phyloP scores from a whole-genome alignment of 2,113 vertebrate species.

The Anthoscopus minutus region DNA sequence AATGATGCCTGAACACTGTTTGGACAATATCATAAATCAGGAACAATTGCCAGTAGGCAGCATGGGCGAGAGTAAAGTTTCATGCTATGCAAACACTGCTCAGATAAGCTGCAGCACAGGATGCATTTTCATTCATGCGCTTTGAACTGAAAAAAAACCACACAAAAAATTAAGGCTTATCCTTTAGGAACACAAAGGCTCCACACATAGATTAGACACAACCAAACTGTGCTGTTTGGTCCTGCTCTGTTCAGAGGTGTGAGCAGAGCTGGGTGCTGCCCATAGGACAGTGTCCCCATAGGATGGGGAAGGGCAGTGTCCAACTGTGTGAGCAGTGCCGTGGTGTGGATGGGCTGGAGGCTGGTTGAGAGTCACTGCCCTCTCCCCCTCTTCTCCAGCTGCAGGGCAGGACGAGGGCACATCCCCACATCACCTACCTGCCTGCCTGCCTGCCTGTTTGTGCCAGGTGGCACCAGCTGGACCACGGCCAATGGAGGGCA shows the following conservation, averaged over 20 bases:
- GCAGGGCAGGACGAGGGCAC: accelerated
- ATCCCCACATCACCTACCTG: background rate
- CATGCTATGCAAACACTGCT: background rate
- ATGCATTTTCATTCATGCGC: background rate
- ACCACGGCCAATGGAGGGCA: background rate
- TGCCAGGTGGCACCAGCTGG: accelerated
- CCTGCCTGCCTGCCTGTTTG: background rate
- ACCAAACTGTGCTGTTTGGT: background rate
- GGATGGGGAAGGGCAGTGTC: background rate
- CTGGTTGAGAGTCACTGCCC: background rate
- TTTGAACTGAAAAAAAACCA: background rate
- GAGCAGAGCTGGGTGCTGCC: background rate
- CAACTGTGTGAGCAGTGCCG: accelerated
- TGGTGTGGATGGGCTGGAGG: accelerated
- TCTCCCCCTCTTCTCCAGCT: background rate
- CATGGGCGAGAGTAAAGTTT: background rate
- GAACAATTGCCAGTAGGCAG: background rate
- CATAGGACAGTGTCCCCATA: too few species aligned
- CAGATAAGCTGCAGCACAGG: background rate
- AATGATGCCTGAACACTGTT: background rate
- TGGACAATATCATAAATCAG: background rate
- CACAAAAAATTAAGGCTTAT: background rate
- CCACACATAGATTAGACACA: background rate
- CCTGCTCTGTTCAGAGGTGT: background rate
- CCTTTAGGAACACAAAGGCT: background rate